Evolutionary conservation across 2,113 vertebrate genomes (phyloP).

Genomic region (Ceuthmochares aereus): DNA sequence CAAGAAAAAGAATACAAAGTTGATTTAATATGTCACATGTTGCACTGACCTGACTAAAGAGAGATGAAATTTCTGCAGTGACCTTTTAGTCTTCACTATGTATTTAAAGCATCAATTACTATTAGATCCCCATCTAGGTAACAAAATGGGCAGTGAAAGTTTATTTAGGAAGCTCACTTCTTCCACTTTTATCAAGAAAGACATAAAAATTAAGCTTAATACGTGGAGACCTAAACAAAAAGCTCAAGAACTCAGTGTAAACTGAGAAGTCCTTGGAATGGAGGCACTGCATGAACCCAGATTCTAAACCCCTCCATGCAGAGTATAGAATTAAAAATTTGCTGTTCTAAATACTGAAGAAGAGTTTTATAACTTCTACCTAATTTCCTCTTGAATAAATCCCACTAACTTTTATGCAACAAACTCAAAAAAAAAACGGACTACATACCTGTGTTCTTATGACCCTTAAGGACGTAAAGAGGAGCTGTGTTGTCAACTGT

Average conservation of each 20-base stretch:
- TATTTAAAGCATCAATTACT: neutral
- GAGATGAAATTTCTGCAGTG: neutral
- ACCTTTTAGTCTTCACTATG: neutral
- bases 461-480: constrained; percentile 88
- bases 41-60: neutral
- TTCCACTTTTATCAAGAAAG: neutral
- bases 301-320: neutral
- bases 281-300: neutral
- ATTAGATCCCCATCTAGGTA: neutral
- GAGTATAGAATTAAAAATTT: neutral
- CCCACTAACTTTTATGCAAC: rapidly evolving
- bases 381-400: neutral
- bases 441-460: constrained; percentile 91
- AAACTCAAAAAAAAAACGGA: neutral
- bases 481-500: constrained; percentile 86
- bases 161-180: neutral
- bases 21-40: neutral
- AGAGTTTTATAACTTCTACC: neutral
- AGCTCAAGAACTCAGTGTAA: neutral
- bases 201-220: neutral
- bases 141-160: neutral
- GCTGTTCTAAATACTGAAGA: neutral
- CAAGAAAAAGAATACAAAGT: neutral
- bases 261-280: neutral
- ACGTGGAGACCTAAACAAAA: neutral